Conservation (phyloP, 2,797 vertebrate genomes). For the Sphenodon punctatus region DNA sequence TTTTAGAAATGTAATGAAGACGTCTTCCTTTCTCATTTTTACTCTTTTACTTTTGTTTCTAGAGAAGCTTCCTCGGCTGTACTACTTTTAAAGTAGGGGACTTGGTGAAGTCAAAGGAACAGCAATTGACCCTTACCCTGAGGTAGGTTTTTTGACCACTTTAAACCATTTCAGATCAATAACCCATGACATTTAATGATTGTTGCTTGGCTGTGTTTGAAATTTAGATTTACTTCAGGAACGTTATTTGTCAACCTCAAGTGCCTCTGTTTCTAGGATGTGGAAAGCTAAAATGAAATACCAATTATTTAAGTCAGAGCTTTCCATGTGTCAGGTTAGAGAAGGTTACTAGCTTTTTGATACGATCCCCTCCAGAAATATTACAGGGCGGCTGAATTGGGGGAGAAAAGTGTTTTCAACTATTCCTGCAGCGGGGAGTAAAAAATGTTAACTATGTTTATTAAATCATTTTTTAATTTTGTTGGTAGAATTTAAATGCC, state of each 20-base stretch:
- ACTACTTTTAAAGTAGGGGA: slow-evolving; percentile 90
- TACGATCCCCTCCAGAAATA: neutral
- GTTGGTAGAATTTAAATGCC: neutral
- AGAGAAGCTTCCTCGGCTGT: slow-evolving; percentile 92
- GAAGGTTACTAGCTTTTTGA: slow-evolving; percentile 5
- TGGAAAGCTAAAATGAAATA: neutral
- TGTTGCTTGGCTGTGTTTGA: neutral
- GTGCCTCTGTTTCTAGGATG: neutral
- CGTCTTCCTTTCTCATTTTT: no score
- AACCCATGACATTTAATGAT: neutral
- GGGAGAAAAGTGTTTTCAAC: slow-evolving; percentile 4
- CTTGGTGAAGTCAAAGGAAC: slow-evolving; percentile 89
- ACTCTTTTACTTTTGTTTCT: slow-evolving; percentile 70
- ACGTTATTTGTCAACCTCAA: neutral
- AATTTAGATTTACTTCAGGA: neutral
- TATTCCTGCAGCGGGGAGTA: neutral
- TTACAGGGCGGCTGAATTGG: neutral
- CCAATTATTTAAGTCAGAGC: neutral
- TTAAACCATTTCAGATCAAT: neutral
- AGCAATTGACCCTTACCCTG: slow-evolving; percentile 88
- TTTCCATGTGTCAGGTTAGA: neutral
- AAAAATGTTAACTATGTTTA: neutral
- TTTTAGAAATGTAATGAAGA: neutral
- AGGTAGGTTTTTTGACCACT: slow-evolving; percentile 79
- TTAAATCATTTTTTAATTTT: slow-evolving; percentile 4